A percentile compares a stretch with the other conserved stretches of the same genome.
These are phyloP conservation scores for Umimayanthus kanabou DNA, from an alignment of 92 coral and sea anemone genomes.

Conservation along the genomic window DNA sequence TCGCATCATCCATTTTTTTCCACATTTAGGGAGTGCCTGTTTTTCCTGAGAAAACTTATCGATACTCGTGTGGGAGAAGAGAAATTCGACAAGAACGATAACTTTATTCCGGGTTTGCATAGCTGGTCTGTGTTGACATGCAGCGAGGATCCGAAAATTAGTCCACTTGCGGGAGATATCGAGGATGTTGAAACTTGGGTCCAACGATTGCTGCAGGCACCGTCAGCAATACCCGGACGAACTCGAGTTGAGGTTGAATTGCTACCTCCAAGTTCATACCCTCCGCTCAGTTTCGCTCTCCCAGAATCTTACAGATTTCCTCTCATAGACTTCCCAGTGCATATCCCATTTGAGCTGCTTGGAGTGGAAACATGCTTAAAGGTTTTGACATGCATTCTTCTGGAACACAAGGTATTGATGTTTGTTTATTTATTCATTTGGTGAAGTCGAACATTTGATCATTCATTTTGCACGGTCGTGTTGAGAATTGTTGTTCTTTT, in stretches of 20 bases:
- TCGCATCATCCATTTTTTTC: conserved; percentile 99
- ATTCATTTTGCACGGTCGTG: not conserved
- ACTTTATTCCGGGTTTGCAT: conserved; percentile 79
- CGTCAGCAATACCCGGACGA: conserved; percentile 85
- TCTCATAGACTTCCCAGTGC: conserved; percentile 93
- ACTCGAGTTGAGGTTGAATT: conserved; percentile 90
- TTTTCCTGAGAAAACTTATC: conserved; percentile 91
- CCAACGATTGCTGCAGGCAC: conserved; percentile 87
- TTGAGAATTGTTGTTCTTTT: not conserved
- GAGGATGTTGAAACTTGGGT: conserved; percentile 97
- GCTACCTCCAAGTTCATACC: conserved; percentile 71
- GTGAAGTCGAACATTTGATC: conserved; percentile 8
- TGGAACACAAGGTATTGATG: conserved; percentile 90
- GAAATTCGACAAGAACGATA: conserved; percentile 75
- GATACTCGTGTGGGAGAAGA: conserved; percentile 80
- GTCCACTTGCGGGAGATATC: conserved; percentile 86
- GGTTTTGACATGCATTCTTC: conserved; percentile 91
- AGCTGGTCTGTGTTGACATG: conserved; percentile 98
- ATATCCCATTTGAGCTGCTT: conserved; percentile 94
- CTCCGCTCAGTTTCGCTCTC: conserved; percentile 83
- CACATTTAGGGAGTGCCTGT: conserved; percentile 97
- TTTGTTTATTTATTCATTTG: no score
- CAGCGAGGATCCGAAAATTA: conserved; percentile 90
- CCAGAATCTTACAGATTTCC: conserved; percentile 89
- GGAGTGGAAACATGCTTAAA: conserved; percentile 98